Percentiles rank a stretch among this genome's conserved stretches.
phyloP scores from a whole-genome alignment of 2,113 vertebrate species.

The Melospiza melodia region DNA sequence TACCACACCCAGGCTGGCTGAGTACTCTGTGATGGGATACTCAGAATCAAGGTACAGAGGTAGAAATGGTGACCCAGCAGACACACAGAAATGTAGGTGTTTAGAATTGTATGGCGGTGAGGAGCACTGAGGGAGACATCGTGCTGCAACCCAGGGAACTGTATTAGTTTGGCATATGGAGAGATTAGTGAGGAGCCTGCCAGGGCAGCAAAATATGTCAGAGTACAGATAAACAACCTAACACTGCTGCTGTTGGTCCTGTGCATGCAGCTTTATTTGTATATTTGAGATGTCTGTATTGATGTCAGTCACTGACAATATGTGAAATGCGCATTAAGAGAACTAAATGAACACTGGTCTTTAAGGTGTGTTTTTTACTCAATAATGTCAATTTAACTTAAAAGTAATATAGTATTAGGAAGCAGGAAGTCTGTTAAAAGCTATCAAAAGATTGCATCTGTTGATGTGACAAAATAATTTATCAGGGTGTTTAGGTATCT shows the following conservation, averaged over 20 bases:
- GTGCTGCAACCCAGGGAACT: not conserved
- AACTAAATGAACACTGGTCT: not conserved
- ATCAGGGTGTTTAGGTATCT: not conserved
- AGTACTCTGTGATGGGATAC: not conserved
- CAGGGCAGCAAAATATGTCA: not conserved
- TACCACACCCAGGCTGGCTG: not conserved
- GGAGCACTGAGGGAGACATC: not conserved
- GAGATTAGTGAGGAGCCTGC: not conserved
- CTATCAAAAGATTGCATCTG: not conserved
- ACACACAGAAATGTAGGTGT: fast-evolving
- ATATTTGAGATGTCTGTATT: not conserved
- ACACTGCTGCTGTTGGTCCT: not conserved
- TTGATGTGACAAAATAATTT: not conserved
- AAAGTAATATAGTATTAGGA: not conserved
- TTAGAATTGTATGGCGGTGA: not conserved
- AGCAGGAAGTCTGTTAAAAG: not conserved
- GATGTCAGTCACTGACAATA: not conserved
- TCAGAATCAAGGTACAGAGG: not conserved
- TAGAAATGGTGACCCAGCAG: not conserved
- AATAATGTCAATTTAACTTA: not conserved
- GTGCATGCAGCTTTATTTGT: not conserved
- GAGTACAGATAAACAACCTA: not conserved
- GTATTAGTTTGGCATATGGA: not conserved
- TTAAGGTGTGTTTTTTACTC: not conserved
- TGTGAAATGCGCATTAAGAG: not conserved